A percentile compares a stretch with the other conserved stretches of the same genome.
These are phyloP conservation scores for Eolophus roseicapilla DNA, from an alignment of 2,113 vertebrate genomes.

Conservation along the genomic window DNA sequence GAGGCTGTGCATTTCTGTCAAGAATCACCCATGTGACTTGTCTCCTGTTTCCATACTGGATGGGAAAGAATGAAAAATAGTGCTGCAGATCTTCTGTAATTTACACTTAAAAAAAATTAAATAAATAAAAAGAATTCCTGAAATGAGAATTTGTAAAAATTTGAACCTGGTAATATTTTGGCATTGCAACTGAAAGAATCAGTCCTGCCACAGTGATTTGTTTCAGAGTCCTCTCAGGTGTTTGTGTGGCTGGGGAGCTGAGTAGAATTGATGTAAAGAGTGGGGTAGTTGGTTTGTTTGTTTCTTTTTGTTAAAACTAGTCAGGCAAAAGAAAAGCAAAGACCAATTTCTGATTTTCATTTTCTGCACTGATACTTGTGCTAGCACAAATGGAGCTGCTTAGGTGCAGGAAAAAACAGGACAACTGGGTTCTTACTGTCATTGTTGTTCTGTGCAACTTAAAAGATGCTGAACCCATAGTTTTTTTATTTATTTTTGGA, in stretches of 20 bases:
- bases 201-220: background rate
- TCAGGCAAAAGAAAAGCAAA: background rate
- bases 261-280: background rate
- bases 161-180: background rate
- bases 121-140: background rate
- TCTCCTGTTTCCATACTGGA: background rate
- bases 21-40: background rate
- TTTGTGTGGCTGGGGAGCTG: background rate
- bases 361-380: background rate
- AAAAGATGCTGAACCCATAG: background rate
- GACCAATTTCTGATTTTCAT: background rate
- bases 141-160: background rate
- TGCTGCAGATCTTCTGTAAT: background rate
- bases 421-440: background rate
- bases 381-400: background rate
- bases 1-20: background rate
- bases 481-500: background rate
- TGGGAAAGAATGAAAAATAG: background rate
- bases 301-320: background rate
- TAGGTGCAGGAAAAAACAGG: background rate
- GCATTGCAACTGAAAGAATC: background rate
- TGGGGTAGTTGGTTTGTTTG: background rate
- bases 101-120: background rate
- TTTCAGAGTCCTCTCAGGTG: background rate
- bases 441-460: background rate